Conservation (phyloP, 2,797 vertebrate genomes). For the Sebastes matsubarae region DNA sequence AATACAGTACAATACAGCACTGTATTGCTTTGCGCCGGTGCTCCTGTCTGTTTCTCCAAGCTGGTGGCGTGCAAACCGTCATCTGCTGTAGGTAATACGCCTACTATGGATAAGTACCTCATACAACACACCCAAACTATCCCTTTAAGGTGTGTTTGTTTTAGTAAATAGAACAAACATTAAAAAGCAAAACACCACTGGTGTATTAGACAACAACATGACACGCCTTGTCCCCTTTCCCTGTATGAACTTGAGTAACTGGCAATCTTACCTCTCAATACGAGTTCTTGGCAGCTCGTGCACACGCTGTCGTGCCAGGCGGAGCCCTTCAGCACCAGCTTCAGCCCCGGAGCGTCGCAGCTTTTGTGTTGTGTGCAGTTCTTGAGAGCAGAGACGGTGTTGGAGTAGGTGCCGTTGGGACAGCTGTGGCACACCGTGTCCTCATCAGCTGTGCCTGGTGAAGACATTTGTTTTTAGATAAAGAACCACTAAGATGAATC, state of each 20-base stretch:
- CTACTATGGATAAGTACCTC: too few species aligned
- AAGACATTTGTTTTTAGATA: neutral
- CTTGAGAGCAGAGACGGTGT: neutral
- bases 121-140: too few species aligned
- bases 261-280: conserved; percentile 26
- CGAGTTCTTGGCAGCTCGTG: neutral
- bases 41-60: neutral
- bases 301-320: conserved; percentile 74
- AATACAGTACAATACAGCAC: too few species aligned
- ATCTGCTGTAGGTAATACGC: too few species aligned
- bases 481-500: neutral
- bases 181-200: neutral
- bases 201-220: too few species aligned
- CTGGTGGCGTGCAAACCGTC: too few species aligned
- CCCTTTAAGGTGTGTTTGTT: too few species aligned
- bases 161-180: neutral
- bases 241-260: neutral
- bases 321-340: conserved; percentile 54
- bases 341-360: conserved; percentile 28
- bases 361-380: conserved; percentile 54
- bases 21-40: too few species aligned
- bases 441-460: conserved; percentile 49
- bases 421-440: conserved; percentile 67
- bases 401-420: conserved; percentile 42
- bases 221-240: neutral